phyloP scores from a whole-genome alignment of 2,113 vertebrate genomes.

The Corythaeola cristata region DNA sequence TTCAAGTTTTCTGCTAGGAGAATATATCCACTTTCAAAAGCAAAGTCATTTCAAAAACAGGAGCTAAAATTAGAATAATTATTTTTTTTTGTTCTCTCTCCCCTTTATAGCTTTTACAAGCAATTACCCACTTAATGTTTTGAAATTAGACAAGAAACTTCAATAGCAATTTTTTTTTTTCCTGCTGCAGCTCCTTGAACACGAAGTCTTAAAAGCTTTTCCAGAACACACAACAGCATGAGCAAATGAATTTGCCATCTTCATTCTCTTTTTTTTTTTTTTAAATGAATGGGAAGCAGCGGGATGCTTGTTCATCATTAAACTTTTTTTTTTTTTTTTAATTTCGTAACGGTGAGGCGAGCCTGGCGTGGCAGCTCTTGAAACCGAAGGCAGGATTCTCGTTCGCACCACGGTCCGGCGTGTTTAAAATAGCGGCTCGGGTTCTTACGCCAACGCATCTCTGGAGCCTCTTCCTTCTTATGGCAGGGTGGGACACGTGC shows the following conservation, averaged over 20 bases:
- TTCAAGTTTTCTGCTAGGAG: conserved; percentile 16
- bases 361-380: not conserved
- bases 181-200: conserved; percentile 33
- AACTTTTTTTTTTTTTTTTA: not conserved
- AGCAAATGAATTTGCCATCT: conserved; percentile 38
- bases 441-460: not conserved
- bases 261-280: not conserved
- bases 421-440: conserved; percentile 8
- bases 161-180: not conserved
- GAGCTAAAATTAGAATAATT: conserved; percentile 44
- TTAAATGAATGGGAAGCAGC: conserved; percentile 34
- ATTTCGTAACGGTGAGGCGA: not conserved
- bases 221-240: not conserved
- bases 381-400: not conserved
- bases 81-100: not conserved
- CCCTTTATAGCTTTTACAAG: conserved; percentile 46
- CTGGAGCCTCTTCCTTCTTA: not conserved
- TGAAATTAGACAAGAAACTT: conserved; percentile 50
- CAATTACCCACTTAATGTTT: conserved; percentile 60
- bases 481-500: not conserved
- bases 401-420: not conserved
- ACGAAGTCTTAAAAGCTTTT: conserved; percentile 51
- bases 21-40: conserved; percentile 27
- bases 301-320: not conserved
- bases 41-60: conserved; percentile 35